phyloP scores from a whole-genome alignment of 2,888 invertebrate genomes.

The Hirudinaria manillensis region DNA sequence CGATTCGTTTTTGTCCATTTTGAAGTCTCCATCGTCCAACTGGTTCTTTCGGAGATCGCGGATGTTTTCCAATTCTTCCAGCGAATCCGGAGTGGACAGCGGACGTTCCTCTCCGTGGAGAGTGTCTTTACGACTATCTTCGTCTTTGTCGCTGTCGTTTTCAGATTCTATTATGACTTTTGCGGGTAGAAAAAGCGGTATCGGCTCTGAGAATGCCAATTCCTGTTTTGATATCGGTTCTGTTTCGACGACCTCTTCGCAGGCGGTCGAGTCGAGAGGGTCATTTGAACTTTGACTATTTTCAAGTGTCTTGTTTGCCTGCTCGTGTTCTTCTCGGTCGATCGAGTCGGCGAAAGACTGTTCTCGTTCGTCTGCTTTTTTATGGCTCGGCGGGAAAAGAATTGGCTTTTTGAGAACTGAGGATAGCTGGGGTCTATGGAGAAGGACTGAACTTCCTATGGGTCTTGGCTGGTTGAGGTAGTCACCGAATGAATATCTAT shows the following conservation, averaged over 20 bases:
- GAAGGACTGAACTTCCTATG: neutral
- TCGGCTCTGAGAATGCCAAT: neutral
- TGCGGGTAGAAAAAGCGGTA: neutral
- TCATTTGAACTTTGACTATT: neutral
- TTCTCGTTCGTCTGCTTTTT: neutral
- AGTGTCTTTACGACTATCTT: neutral
- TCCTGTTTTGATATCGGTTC: neutral
- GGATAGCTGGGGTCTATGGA: constrained; percentile 6
- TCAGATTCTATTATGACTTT: neutral
- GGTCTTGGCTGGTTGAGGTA: constrained; percentile 3
- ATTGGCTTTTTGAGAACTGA: constrained; percentile 27
- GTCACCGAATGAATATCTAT: neutral
- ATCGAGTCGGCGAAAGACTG: neutral
- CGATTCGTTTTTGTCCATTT: neutral
- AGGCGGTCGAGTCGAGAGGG: neutral
- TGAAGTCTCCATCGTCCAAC: too few species aligned
- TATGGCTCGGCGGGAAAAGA: neutral
- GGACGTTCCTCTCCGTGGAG: neutral
- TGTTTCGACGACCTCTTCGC: neutral
- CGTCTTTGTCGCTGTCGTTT: neutral
- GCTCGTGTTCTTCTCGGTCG: neutral
- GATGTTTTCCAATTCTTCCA: neutral
- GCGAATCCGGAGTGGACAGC: neutral
- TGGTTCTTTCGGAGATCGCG: too few species aligned
- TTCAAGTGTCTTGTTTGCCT: constrained; percentile 4